Evolutionary conservation across 1,140 invertebrate species (phyloP).

Genomic region (Zophobas morio): DNA sequence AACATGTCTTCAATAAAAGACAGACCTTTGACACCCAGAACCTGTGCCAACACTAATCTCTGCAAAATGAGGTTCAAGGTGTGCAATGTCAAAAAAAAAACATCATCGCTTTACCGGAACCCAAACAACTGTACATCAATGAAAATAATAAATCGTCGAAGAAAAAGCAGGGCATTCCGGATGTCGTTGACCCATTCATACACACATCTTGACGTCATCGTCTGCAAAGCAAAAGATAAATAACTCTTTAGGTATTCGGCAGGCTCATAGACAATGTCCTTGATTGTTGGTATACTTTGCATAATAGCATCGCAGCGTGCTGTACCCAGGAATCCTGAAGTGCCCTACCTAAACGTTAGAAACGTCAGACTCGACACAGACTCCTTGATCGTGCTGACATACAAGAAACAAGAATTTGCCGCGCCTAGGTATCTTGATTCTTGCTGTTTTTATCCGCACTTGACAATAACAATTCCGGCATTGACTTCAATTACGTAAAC

Average conservation of each 20-base stretch:
- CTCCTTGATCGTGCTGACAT: constrained; percentile 38
- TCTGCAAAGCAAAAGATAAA: constrained; percentile 40
- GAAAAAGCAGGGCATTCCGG: constrained; percentile 29
- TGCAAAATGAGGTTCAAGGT: neutral
- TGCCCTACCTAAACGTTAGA: constrained; percentile 37
- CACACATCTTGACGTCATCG: constrained; percentile 32
- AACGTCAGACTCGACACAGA: constrained; percentile 31
- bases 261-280: constrained; percentile 37
- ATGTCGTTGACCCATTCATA: constrained; percentile 42
- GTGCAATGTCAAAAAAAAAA: neutral
- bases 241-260: constrained; percentile 15
- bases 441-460: constrained; percentile 41
- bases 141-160: constrained; percentile 6
- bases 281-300: constrained; percentile 37
- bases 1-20: neutral
- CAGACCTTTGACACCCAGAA: constrained; percentile 24
- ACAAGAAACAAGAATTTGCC: constrained; percentile 47
- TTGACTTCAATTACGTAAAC: constrained; percentile 15
- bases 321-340: constrained; percentile 27
- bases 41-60: neutral
- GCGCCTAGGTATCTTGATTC: constrained; percentile 24
- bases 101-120: constrained; percentile 6
- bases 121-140: neutral
- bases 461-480: constrained; percentile 36
- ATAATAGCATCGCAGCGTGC: constrained; percentile 39